A percentile compares a stretch with the other conserved stretches of the same genome.
phyloP scores from a whole-genome alignment of 2,113 vertebrate genomes.

The Otis tarda region DNA sequence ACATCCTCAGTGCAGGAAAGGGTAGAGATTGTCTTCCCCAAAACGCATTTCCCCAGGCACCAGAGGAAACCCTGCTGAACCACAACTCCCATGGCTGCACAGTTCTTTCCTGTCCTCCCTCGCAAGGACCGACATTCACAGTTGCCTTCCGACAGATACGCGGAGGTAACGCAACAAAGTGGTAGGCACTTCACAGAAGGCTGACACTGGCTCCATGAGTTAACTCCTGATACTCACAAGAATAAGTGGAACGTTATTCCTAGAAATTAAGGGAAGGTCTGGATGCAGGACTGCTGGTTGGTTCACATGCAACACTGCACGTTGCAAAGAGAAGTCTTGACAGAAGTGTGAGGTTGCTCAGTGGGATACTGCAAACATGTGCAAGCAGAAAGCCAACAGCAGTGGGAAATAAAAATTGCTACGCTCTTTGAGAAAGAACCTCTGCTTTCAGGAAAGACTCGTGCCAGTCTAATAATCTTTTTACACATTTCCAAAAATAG shows the following conservation, averaged over 20 bases:
- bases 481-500: neutral
- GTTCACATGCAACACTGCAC: neutral
- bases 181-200: neutral
- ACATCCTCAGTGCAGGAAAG: neutral
- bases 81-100: neutral
- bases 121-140: neutral
- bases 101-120: neutral
- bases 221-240: neutral
- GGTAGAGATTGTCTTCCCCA: neutral
- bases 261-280: neutral
- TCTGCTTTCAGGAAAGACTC: neutral
- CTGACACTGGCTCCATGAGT: neutral
- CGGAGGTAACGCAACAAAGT: fast-evolving
- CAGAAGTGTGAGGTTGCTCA: neutral
- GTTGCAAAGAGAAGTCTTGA: neutral
- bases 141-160: neutral
- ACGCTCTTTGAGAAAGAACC: neutral
- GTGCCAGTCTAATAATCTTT: neutral
- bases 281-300: neutral
- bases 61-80: neutral
- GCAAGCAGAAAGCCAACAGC: neutral
- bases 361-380: neutral
- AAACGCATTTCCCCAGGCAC: neutral
- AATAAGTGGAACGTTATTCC: neutral
- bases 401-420: neutral